Evolutionary conservation across 2,797 vertebrate species (phyloP).

Genomic region (Ficedula albicollis): DNA sequence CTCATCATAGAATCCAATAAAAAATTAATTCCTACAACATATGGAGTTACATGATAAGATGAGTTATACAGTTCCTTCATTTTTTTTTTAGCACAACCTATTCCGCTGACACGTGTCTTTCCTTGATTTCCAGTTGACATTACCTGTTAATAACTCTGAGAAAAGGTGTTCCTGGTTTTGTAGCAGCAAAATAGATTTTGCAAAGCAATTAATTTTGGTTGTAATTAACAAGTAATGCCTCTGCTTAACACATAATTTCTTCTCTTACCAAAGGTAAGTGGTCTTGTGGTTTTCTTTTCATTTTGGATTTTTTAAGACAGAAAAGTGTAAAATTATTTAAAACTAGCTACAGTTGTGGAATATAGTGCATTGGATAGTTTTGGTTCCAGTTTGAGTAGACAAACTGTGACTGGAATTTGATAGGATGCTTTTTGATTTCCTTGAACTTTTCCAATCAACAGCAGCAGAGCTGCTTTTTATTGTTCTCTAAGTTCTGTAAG

Average conservation of each 20-base stretch:
- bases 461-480: neutral
- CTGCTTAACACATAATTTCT: neutral
- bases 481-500: neutral
- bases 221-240: conserved; percentile 34
- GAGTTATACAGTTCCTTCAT: neutral
- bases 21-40: conserved; percentile 33
- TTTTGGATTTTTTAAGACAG: neutral
- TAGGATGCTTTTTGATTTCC: neutral
- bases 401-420: neutral
- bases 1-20: conserved; percentile 38
- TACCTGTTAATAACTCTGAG: neutral
- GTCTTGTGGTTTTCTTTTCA: neutral
- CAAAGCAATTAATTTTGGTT: conserved; percentile 26
- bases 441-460: neutral
- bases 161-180: neutral
- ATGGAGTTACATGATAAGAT: neutral
- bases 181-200: neutral
- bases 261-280: neutral
- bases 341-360: neutral
- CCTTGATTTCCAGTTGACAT: neutral
- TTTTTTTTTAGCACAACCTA: neutral
- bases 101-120: neutral
- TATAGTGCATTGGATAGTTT: neutral
- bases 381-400: neutral
- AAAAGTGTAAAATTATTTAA: neutral